phyloP scores from a whole-genome alignment of 2,888 invertebrate species.

The Diogma glabrata region DNA sequence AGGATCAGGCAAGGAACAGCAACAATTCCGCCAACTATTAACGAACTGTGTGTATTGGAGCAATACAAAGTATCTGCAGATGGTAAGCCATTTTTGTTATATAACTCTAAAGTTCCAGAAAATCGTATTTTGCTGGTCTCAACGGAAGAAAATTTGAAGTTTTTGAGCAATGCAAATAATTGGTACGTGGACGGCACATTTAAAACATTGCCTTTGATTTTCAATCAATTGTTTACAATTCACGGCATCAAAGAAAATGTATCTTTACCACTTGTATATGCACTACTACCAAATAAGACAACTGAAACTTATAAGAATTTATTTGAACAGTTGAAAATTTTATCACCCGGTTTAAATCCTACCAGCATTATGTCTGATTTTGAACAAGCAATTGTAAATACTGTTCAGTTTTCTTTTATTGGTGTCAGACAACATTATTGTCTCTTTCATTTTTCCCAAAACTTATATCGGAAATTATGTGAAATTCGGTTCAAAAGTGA shows the following conservation, averaged over 20 bases:
- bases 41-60: background rate
- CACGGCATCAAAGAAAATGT: conserved; percentile 16
- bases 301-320: conserved; percentile 8
- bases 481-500: background rate
- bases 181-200: conserved; percentile 20
- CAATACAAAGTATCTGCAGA: background rate
- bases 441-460: conserved; percentile 2
- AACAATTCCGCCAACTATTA: background rate
- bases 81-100: conserved; percentile 4
- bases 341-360: background rate
- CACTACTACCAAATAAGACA: conserved; percentile 15
- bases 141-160: conserved; percentile 4
- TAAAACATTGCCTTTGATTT: conserved; percentile 18
- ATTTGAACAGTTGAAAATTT: conserved; percentile 3
- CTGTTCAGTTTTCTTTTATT: background rate
- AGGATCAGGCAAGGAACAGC: background rate
- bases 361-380: background rate
- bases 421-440: background rate
- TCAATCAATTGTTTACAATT: conserved; percentile 19
- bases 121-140: conserved; percentile 4
- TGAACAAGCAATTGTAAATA: background rate
- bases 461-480: conserved; percentile 6
- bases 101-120: background rate
- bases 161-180: conserved; percentile 9
- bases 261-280: conserved; percentile 17